These are phyloP conservation scores for Catharus bicknelli DNA, from an alignment of 2,113 vertebrate species.

Conservation along the genomic window DNA sequence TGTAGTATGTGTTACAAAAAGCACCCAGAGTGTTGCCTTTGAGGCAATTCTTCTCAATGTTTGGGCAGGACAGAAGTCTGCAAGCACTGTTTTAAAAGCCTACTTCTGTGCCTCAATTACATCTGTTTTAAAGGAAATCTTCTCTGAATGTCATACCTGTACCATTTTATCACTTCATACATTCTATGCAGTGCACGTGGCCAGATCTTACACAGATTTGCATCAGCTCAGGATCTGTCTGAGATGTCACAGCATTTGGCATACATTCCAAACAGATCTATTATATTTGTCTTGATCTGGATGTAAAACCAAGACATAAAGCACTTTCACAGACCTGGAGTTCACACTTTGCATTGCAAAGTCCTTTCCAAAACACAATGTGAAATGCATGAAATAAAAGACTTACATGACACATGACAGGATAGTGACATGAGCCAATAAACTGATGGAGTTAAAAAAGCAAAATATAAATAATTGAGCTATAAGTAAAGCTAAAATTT, in stretches of 20 bases:
- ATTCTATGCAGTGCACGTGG: no score
- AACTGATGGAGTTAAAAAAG: neutral
- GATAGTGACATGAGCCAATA: neutral
- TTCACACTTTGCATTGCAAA: neutral
- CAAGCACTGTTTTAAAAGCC: neutral
- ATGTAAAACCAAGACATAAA: neutral
- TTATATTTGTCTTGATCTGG: neutral
- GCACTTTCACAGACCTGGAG: neutral
- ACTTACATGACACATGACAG: neutral
- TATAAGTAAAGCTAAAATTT: neutral
- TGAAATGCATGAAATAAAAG: neutral
- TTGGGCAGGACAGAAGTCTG: neutral
- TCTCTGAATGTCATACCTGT: neutral
- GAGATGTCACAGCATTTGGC: neutral
- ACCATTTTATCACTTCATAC: neutral
- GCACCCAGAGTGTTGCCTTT: neutral
- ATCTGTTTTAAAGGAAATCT: neutral
- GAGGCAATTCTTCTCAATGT: neutral
- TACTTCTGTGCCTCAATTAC: neutral
- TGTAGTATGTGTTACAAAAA: neutral
- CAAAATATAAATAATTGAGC: conserved; percentile 8
- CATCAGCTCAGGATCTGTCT: neutral
- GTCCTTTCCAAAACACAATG: neutral
- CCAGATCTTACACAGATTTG: neutral
- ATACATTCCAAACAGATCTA: neutral